Conservation (phyloP, 2,888 invertebrate genomes). For the Ferrisia virgata region DNA sequence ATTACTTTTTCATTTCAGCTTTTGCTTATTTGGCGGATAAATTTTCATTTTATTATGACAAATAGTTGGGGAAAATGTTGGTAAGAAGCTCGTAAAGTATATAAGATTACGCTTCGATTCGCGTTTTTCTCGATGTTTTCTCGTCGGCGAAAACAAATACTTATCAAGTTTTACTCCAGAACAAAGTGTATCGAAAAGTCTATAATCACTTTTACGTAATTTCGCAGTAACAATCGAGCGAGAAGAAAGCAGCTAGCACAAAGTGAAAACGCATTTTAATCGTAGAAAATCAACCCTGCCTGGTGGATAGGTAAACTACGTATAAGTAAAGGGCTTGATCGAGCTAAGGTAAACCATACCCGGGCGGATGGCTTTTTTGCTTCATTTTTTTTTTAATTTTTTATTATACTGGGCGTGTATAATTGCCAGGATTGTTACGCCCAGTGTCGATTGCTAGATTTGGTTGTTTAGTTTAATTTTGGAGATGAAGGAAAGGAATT, state of each 20-base stretch:
- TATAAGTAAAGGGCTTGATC: too few relatives aligned
- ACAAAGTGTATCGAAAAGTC: conserved; percentile 1
- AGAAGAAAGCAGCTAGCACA: too few relatives aligned
- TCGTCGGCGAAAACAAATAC: background rate
- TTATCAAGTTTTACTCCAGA: background rate
- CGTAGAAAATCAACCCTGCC: background rate
- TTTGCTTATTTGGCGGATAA: background rate
- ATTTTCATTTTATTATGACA: background rate
- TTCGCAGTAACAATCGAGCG: background rate
- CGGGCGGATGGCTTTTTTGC: too few relatives aligned
- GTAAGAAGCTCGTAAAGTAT: background rate
- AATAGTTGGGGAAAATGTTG: background rate
- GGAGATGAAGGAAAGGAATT: too few relatives aligned
- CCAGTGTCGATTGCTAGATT: too few relatives aligned
- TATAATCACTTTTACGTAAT: conserved; percentile 11
- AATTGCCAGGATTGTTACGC: too few relatives aligned
- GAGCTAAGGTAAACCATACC: too few relatives aligned
- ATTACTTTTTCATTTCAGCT: background rate
- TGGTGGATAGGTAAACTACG: too few relatives aligned
- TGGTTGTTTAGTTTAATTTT: too few relatives aligned
- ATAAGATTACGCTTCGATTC: background rate
- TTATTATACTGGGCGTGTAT: too few relatives aligned
- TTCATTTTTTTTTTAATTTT: too few relatives aligned
- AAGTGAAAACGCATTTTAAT: background rate
- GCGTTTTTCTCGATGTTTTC: background rate